These are phyloP conservation scores for Clarias laeviceps DNA, from an alignment of 2,797 vertebrate species.

Conservation along the genomic window DNA sequence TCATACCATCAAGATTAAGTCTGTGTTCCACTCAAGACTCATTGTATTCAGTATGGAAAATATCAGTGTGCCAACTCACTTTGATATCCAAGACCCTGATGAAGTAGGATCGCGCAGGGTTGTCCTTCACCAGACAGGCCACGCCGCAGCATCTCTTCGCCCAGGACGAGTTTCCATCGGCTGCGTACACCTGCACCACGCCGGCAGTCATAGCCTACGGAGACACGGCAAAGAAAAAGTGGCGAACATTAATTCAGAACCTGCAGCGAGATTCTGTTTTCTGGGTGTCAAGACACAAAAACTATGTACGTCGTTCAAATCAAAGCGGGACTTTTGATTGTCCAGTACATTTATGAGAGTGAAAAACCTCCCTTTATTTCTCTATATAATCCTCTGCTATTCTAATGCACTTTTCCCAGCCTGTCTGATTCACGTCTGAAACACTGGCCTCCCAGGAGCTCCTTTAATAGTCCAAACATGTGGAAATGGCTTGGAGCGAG, in stretches of 20 bases:
- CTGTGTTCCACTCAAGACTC: not conserved
- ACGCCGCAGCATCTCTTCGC: slow-evolving; percentile 92
- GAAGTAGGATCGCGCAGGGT: slow-evolving; percentile 91
- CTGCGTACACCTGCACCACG: slow-evolving; percentile 89
- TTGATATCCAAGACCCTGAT: slow-evolving; percentile 94
- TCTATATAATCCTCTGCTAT: too few species aligned
- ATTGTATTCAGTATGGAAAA: not conserved
- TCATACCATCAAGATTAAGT: too few species aligned
- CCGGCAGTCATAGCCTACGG: slow-evolving; percentile 85
- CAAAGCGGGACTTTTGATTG: too few species aligned
- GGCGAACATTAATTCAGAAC: not conserved
- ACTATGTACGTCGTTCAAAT: too few species aligned
- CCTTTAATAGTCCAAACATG: too few species aligned
- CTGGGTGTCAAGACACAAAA: not conserved
- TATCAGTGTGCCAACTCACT: slow-evolving; percentile 71
- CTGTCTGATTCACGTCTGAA: too few species aligned
- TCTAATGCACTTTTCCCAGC: too few species aligned
- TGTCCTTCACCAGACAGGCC: slow-evolving; percentile 97
- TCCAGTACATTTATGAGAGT: too few species aligned
- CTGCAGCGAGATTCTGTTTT: not conserved
- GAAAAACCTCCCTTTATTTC: too few species aligned
- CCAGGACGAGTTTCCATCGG: slow-evolving; percentile 88
- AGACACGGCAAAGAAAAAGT: not conserved
- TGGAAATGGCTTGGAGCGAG: too few species aligned
- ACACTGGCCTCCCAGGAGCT: too few species aligned